Evolutionary conservation across 2,113 vertebrate species (phyloP).

Genomic region (Neodon shergylaensis): DNA sequence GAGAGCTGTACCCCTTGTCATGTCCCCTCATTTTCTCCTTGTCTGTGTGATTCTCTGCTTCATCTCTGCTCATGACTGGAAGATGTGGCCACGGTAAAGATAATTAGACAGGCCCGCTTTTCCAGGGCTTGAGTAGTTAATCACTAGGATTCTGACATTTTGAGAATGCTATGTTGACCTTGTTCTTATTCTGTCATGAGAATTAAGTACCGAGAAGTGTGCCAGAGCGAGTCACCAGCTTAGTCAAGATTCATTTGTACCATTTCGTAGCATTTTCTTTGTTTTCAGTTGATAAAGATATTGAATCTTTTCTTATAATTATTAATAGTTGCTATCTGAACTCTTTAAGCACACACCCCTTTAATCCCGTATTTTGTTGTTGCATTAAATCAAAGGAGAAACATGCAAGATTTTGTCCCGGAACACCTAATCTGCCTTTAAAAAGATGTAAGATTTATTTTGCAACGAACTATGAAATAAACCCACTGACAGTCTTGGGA

Average conservation of each 20-base stretch:
- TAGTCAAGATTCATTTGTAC: slow-evolving; percentile 40
- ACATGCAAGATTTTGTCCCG: slow-evolving; percentile 26
- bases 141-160: slow-evolving; percentile 66
- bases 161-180: slow-evolving; percentile 61
- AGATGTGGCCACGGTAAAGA: background rate
- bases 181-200: slow-evolving; percentile 50
- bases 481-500: background rate
- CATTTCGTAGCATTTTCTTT: slow-evolving; percentile 2
- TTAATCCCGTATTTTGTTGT: slow-evolving; percentile 33
- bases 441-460: slow-evolving; percentile 49
- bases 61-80: background rate
- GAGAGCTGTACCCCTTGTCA: background rate
- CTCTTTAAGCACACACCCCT: background rate
- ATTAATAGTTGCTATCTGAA: slow-evolving; percentile 39
- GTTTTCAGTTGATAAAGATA: background rate
- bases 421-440: slow-evolving; percentile 35
- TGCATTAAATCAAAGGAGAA: slow-evolving; percentile 21
- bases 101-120: slow-evolving; percentile 61
- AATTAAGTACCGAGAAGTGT: slow-evolving; percentile 37
- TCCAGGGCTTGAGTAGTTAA: slow-evolving; percentile 58
- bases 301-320: background rate
- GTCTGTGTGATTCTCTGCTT: background rate
- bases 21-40: background rate
- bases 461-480: slow-evolving; percentile 11
- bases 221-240: background rate